These are phyloP conservation scores for Mesochorus sp. DNA, from an alignment of 2,888 invertebrate species.

Conservation along the genomic window DNA sequence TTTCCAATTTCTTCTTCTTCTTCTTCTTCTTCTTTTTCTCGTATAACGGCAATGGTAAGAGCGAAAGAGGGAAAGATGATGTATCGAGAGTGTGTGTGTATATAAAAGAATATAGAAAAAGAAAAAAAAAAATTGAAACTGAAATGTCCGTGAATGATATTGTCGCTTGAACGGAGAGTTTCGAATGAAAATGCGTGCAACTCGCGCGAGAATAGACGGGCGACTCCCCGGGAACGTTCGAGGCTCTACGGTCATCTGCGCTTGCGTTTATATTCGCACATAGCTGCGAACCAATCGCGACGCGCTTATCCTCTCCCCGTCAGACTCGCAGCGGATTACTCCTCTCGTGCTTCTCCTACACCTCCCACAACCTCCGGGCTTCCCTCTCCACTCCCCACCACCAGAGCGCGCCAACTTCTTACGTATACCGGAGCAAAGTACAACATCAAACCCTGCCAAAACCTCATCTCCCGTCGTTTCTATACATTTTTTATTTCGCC, in stretches of 20 bases:
- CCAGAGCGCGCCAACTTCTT: slow-evolving; percentile 1
- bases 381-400: slow-evolving; percentile 11
- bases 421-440: neutral
- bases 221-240: slow-evolving; percentile 77
- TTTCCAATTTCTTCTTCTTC: no score
- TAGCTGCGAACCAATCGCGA: slow-evolving; percentile 64
- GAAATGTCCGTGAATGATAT: neutral
- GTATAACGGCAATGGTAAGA: no score
- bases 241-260: slow-evolving; percentile 70
- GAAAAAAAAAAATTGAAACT: neutral
- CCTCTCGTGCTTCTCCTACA: slow-evolving; percentile 4
- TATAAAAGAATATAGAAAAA: neutral
- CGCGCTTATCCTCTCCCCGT: slow-evolving; percentile 50
- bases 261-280: slow-evolving; percentile 69
- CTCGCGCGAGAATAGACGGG: slow-evolving; percentile 80
- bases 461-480: neutral
- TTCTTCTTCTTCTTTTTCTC: no score
- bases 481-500: neutral
- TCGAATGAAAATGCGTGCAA: slow-evolving; percentile 73
- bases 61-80: no score
- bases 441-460: slow-evolving; percentile 1
- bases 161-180: slow-evolving; percentile 35
- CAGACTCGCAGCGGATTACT: neutral
- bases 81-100: no score
- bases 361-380: neutral